Evolutionary conservation across 1,140 invertebrate genomes (phyloP).

Genomic region (Panagrolaimus sp.): DNA sequence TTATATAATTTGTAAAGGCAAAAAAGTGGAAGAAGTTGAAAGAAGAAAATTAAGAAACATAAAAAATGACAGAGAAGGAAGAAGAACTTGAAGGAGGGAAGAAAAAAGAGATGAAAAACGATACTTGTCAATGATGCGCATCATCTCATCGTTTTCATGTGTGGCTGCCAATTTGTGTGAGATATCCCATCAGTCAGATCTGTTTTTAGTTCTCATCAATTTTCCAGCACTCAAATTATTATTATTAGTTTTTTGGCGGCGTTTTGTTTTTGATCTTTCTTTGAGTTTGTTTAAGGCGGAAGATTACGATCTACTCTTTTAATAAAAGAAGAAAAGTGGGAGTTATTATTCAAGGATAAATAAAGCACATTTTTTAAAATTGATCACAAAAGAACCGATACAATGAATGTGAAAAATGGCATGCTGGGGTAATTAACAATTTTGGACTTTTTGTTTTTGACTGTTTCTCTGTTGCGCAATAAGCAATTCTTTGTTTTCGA

Average conservation of each 20-base stretch:
- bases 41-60: neutral
- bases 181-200: slow-evolving; percentile 9
- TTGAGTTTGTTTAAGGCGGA: neutral
- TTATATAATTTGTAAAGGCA: slow-evolving; percentile 9
- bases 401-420: neutral
- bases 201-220: neutral
- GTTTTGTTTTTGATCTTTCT: neutral
- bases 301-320: neutral
- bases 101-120: neutral
- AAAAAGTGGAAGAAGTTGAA: neutral
- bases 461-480: too few species aligned
- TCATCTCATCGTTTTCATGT: neutral
- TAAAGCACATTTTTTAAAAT: slow-evolving; percentile 4
- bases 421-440: too few species aligned
- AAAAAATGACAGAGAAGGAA: too few species aligned
- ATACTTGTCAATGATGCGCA: slow-evolving; percentile 1
- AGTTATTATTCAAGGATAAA: neutral
- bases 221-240: slow-evolving; percentile 5
- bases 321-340: neutral
- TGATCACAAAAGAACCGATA: slow-evolving; percentile 1
- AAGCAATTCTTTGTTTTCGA: too few species aligned
- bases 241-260: neutral
- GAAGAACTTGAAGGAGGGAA: too few species aligned
- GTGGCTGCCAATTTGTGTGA: slow-evolving; percentile 15
- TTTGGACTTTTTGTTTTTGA: too few species aligned